Evolutionary conservation across 2,797 vertebrate genomes (phyloP), one percentile per base, ranked within the genome.

Genomic region (Podarcis lilfordi): DNA sequence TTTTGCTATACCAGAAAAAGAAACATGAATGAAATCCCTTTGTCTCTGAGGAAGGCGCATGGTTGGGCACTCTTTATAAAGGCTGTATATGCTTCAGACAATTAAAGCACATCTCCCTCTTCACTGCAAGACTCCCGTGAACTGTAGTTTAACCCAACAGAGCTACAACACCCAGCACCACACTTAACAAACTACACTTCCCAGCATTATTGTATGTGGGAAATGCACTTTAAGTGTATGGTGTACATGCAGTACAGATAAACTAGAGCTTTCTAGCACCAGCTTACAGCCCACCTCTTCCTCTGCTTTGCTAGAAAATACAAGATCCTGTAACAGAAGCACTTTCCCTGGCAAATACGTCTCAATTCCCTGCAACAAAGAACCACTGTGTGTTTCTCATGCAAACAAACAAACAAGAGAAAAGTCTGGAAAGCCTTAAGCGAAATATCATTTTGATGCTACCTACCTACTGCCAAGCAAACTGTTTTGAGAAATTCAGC

Each of bases 381-480:
- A 82, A 61, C 50, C 72, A 37, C 23, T 74, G 21, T 23, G 45
- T 11, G 80, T 25, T 81, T 64, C 59, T 23, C 13, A 43, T 59
- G 37, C 11, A 82, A 81, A 74, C 8, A 21, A 71, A 71, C 23
- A 61, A n/a, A n/a, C 13, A 80, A 71, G 5, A 5, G 72, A 27
- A 40, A 1, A 13, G 15, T 55, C 50, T 55, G n/a, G n/a, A 83
- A 77, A 35, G 27, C 8, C 43, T 68, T 88, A 35, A 68, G n/a
- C 13, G 25, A 82, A 82, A 25, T 75, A 87, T 87, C 8, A 82
- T 87, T 74, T 66, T 82, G 43, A 68, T 74, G 40, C 21, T 64
- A 69, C 27, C 13, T 82, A 35, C 43, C 72, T 66, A 40, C 45
- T 74, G 21, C 32, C 17, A 69, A 80, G 64, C 81, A 43, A 80